Conservation (phyloP, 2,113 vertebrate species). For the Chroicocephalus ridibundus region DNA sequence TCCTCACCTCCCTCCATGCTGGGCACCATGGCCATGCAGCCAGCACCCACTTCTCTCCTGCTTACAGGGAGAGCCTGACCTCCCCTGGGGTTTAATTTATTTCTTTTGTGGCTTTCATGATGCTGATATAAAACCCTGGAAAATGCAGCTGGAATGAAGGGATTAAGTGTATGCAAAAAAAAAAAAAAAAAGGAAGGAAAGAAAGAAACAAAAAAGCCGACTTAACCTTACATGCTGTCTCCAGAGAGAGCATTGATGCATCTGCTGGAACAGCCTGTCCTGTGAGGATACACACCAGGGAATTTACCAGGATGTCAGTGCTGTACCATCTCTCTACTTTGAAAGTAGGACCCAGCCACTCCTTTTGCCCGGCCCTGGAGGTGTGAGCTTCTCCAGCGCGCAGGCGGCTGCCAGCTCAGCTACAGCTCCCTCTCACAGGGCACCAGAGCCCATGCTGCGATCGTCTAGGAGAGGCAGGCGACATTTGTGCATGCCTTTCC, state of each 20-base stretch:
- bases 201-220: background rate
- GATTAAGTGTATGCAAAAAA: background rate
- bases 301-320: background rate
- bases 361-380: background rate
- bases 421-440: background rate
- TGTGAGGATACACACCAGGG: background rate
- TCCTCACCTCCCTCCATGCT: background rate
- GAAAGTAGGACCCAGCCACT: background rate
- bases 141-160: background rate
- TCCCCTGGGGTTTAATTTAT: background rate
- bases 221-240: background rate
- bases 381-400: background rate
- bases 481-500: background rate
- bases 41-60: background rate
- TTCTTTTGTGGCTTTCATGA: background rate
- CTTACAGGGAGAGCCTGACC: background rate
- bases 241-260: background rate
- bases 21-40: background rate
- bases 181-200: no score
- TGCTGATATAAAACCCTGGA: background rate
- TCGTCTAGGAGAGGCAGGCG: rapidly evolving
- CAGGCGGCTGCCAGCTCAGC: background rate
- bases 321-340: background rate
- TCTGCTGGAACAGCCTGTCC: background rate
- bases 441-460: background rate